Percentiles rank a stretch among this genome's conserved stretches.
These are phyloP conservation scores for Andrena haemorrhoa DNA, from an alignment of 2,888 invertebrate species.

Conservation along the genomic window DNA sequence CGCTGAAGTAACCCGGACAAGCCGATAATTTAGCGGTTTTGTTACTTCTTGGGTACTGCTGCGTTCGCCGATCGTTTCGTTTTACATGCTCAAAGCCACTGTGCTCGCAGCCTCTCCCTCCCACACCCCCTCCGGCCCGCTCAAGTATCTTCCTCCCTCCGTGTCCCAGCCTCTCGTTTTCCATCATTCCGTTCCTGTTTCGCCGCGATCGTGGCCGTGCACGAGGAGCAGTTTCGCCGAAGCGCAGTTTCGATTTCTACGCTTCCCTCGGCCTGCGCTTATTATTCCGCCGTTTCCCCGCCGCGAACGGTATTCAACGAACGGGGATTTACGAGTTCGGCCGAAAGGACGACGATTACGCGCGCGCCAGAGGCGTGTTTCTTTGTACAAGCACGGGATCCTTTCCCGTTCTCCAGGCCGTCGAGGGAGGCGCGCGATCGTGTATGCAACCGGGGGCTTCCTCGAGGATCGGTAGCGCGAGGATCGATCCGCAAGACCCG, in stretches of 20 bases:
- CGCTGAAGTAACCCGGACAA: slow-evolving; percentile 72
- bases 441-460: slow-evolving; percentile 20
- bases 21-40: slow-evolving; percentile 81
- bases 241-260: slow-evolving; percentile 66
- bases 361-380: slow-evolving; percentile 68
- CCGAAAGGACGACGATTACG: slow-evolving; percentile 73
- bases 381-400: slow-evolving; percentile 43
- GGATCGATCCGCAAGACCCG: slow-evolving; percentile 4
- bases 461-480: slow-evolving; percentile 27
- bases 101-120: slow-evolving; percentile 36
- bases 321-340: slow-evolving; percentile 74
- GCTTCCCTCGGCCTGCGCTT: slow-evolving; percentile 45
- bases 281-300: slow-evolving; percentile 38
- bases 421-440: not conserved
- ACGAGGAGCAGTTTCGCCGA: slow-evolving; percentile 51
- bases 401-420: not conserved
- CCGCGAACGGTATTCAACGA: slow-evolving; percentile 60
- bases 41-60: slow-evolving; percentile 71
- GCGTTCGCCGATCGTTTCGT: slow-evolving; percentile 67
- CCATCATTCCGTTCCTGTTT: slow-evolving; percentile 22
- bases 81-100: slow-evolving; percentile 78
- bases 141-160: slow-evolving; percentile 14
- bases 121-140: not conserved
- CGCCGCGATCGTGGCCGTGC: slow-evolving; percentile 26
- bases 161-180: not conserved